phyloP scores from a whole-genome alignment of 2,888 invertebrate species.

The Ichneumoninae sp. region DNA sequence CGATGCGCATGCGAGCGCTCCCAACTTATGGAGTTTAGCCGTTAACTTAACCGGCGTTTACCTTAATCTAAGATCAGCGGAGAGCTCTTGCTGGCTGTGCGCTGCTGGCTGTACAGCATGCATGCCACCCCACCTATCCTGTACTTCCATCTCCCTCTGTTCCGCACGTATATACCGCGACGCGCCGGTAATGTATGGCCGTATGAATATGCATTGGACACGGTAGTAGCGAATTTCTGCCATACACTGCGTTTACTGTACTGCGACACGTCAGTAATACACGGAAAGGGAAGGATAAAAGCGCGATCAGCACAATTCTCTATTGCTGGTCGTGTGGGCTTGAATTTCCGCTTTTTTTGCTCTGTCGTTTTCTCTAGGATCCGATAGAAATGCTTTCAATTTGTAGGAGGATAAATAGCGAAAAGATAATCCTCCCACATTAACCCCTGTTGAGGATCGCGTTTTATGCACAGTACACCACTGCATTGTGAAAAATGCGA shows the following conservation, averaged over 20 bases:
- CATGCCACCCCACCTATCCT: conserved; percentile 35
- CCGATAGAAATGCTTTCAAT: neutral
- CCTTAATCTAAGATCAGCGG: conserved; percentile 84
- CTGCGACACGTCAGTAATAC: conserved; percentile 27
- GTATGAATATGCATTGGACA: conserved; percentile 84
- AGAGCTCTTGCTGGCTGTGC: conserved; percentile 60
- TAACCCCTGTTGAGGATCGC: neutral
- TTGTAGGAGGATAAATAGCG: neutral
- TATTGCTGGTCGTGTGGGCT: conserved; percentile 51
- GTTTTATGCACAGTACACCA: neutral
- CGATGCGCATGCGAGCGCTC: conserved; percentile 82
- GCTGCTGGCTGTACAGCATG: conserved; percentile 41
- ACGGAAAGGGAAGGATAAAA: conserved; percentile 35
- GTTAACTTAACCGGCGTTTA: conserved; percentile 85
- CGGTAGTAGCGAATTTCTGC: conserved; percentile 75
- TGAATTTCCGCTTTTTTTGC: conserved; percentile 27
- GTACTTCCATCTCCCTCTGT: conserved; percentile 61
- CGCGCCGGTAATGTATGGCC: conserved; percentile 80
- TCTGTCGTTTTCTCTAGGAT: neutral
- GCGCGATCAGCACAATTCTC: conserved; percentile 63
- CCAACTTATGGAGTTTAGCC: conserved; percentile 83
- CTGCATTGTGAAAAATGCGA: neutral
- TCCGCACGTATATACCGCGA: conserved; percentile 52
- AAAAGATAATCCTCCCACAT: neutral
- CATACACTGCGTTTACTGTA: conserved; percentile 36